These are phyloP conservation scores for Neoascia interrupta DNA, from an alignment of 2,888 invertebrate genomes.

Conservation along the genomic window DNA sequence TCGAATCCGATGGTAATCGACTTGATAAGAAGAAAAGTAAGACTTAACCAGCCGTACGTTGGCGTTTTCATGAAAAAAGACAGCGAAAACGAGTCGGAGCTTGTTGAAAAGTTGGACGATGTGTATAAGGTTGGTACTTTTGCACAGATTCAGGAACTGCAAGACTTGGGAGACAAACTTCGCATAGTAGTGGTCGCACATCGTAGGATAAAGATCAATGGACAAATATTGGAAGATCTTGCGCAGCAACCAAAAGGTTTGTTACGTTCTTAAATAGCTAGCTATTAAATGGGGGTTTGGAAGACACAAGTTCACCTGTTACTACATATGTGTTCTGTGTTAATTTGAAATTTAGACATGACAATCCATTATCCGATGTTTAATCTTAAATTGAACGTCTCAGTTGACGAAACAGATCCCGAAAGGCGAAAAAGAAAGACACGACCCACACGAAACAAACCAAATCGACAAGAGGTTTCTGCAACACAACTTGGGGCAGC, in stretches of 20 bases:
- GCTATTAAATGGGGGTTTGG: neutral
- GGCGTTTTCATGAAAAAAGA: constrained; percentile 97
- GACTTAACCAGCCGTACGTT: constrained; percentile 97
- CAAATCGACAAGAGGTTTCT: constrained; percentile 71
- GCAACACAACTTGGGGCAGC: constrained; percentile 12
- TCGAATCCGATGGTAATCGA: constrained; percentile 93
- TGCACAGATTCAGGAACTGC: constrained; percentile 98
- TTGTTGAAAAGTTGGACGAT: constrained; percentile 91
- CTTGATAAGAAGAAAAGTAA: constrained; percentile 94
- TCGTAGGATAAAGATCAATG: constrained; percentile 89
- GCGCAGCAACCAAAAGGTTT: constrained; percentile 79
- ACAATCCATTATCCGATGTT: constrained; percentile 91
- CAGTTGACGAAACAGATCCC: constrained; percentile 87
- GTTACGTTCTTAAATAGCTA: constrained; percentile 50
- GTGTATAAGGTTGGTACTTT: constrained; percentile 96
- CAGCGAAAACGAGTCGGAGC: constrained; percentile 92
- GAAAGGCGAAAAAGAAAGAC: constrained; percentile 80
- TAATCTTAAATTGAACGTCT: constrained; percentile 90
- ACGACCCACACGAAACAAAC: constrained; percentile 78
- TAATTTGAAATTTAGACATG: constrained; percentile 81
- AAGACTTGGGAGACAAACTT: constrained; percentile 94
- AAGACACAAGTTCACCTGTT: constrained; percentile 3
- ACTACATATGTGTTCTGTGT: constrained; percentile 44
- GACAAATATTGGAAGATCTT: constrained; percentile 88
- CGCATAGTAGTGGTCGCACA: constrained; percentile 97